phyloP scores from a whole-genome alignment of 1,140 invertebrate genomes.

The Drosophila auraria region DNA sequence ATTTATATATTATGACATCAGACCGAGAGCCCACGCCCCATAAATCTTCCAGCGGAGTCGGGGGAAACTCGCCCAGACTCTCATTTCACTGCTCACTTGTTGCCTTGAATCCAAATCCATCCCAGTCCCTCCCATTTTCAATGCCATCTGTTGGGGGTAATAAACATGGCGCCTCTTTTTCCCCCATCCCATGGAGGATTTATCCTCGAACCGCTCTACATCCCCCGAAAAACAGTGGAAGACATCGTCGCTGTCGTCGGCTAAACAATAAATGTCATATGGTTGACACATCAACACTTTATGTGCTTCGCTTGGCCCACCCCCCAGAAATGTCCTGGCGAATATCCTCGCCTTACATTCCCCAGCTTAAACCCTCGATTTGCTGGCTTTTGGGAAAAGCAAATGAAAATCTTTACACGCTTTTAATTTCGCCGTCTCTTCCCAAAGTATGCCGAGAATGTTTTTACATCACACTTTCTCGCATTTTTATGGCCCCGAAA shows the following conservation, averaged over 20 bases:
- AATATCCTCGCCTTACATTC: slow-evolving; percentile 12
- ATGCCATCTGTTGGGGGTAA: slow-evolving; percentile 71
- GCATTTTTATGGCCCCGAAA: slow-evolving; percentile 57
- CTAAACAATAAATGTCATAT: slow-evolving; percentile 82
- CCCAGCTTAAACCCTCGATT: slow-evolving; percentile 2
- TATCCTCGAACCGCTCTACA: slow-evolving; percentile 2
- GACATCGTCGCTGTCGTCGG: slow-evolving; percentile 22
- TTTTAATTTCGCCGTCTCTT: slow-evolving; percentile 65
- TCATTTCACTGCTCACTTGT: slow-evolving; percentile 47
- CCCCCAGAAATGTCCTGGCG: slow-evolving; percentile 25
- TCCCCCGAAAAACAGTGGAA: slow-evolving; percentile 13
- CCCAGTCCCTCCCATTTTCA: slow-evolving; percentile 21
- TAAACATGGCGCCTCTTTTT: slow-evolving; percentile 56
- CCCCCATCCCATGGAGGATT: slow-evolving; percentile 2
- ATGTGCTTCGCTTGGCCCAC: slow-evolving; percentile 50
- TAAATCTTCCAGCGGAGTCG: slow-evolving; percentile 33
- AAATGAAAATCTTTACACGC: slow-evolving; percentile 79
- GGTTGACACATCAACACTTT: slow-evolving; percentile 81
- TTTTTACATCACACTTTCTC: slow-evolving; percentile 30
- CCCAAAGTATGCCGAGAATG: slow-evolving; percentile 66
- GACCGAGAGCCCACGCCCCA: slow-evolving; percentile 13
- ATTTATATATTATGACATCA: slow-evolving; percentile 61
- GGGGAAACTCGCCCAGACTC: slow-evolving; percentile 2
- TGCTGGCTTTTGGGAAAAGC: slow-evolving; percentile 13
- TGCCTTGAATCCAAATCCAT: slow-evolving; percentile 32